Conservation (phyloP, 2,888 invertebrate species). For the Drosophila multiciliata region DNA sequence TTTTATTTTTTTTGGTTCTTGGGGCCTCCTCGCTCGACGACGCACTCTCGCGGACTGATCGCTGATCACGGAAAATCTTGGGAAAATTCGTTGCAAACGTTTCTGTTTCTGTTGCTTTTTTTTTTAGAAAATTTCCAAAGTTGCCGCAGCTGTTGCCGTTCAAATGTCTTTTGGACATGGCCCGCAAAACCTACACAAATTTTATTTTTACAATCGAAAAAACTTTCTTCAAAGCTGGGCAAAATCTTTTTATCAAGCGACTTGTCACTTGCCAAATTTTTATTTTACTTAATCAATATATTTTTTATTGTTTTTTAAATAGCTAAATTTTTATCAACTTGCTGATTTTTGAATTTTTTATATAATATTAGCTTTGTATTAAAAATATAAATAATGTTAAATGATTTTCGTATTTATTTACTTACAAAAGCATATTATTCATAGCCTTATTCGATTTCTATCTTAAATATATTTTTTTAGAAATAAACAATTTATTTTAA, state of each 20-base stretch:
- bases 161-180: conserved; percentile 65
- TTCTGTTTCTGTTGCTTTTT: conserved; percentile 2
- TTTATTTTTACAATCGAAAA: conserved; percentile 50
- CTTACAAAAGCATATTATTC: background rate
- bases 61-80: conserved; percentile 15
- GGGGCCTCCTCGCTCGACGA: conserved; percentile 70
- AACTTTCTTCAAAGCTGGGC: conserved; percentile 8
- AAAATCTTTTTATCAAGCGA: conserved; percentile 4
- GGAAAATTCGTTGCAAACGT: conserved; percentile 22
- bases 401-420: background rate
- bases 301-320: background rate
- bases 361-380: background rate
- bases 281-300: background rate
- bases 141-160: conserved; percentile 70
- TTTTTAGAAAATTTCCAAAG: conserved; percentile 71
- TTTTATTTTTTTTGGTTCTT: conserved; percentile 10
- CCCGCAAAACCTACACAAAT: conserved; percentile 70
- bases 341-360: background rate
- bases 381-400: background rate
- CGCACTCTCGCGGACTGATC: conserved; percentile 82
- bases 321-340: background rate
- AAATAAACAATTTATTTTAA: background rate
- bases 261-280: background rate
- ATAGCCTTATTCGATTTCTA: background rate
- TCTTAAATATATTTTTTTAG: no score